These are phyloP conservation scores for Grapholita molesta DNA, from an alignment of 1,140 invertebrate genomes.

Conservation along the genomic window DNA sequence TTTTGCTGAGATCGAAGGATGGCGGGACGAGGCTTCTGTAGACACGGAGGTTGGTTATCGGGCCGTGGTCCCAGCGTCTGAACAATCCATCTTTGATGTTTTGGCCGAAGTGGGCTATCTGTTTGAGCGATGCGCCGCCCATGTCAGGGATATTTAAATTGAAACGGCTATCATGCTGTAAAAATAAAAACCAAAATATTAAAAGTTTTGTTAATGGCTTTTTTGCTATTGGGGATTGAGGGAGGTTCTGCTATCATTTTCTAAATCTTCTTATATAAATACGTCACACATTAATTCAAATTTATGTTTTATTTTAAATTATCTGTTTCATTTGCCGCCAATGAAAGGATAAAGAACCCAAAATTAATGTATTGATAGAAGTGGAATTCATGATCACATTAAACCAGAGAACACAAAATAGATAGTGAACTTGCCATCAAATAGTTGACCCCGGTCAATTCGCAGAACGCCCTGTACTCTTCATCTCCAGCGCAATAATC, in stretches of 20 bases:
- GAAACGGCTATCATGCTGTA: background rate
- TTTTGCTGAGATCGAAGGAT: constrained; percentile 39
- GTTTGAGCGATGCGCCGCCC: constrained; percentile 50
- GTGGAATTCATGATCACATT: background rate
- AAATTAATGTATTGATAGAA: too few relatives aligned
- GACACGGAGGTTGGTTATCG: constrained; percentile 28
- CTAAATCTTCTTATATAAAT: too few relatives aligned
- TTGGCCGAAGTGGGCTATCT: constrained; percentile 59
- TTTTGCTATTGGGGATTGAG: too few relatives aligned
- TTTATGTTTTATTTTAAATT: background rate
- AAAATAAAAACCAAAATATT: background rate
- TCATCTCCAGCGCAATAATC: constrained; percentile 24
- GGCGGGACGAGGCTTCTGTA: constrained; percentile 46
- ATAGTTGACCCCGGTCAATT: constrained; percentile 20
- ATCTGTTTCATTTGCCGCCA: background rate
- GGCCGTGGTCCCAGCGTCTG: constrained; percentile 46
- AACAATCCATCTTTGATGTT: constrained; percentile 54
- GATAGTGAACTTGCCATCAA: constrained; percentile 22
- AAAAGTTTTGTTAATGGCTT: background rate
- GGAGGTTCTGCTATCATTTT: too few relatives aligned
- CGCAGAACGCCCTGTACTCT: constrained; percentile 19
- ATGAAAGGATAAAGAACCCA: too few relatives aligned
- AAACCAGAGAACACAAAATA: background rate
- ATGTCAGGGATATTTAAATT: constrained; percentile 11
- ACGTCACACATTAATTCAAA: too few relatives aligned